Conservation (phyloP, 2,888 invertebrate genomes). For the Pristionchus entomophagus region DNA sequence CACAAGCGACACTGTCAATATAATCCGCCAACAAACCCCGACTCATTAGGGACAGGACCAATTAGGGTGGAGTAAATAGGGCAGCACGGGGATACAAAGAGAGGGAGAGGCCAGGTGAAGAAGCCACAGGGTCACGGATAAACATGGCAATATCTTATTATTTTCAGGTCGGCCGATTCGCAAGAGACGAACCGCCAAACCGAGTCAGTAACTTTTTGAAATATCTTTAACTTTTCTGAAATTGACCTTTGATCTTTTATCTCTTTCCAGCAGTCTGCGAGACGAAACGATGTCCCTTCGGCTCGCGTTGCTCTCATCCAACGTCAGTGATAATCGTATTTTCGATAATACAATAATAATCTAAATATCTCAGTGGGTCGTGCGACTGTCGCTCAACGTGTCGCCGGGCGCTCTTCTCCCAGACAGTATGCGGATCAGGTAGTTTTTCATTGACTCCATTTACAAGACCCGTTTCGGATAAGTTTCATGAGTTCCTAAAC, state of each 20-base stretch:
- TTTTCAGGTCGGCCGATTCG: constrained; percentile 41
- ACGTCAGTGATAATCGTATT: constrained; percentile 51
- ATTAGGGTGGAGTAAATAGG: constrained; percentile 1
- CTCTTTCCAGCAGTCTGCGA: constrained; percentile 62
- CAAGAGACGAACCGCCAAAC: constrained; percentile 34
- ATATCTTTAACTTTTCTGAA: too few species aligned
- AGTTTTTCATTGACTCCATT: too few species aligned
- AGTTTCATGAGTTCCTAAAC: too few species aligned
- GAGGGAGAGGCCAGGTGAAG: constrained; percentile 10
- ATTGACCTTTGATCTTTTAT: not conserved
- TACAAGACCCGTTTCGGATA: too few species aligned
- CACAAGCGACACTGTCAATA: too few species aligned
- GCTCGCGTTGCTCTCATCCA: constrained; percentile 60
- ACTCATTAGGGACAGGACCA: not conserved
- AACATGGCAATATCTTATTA: not conserved
- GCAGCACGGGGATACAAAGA: not conserved
- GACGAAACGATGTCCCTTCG: constrained; percentile 59
- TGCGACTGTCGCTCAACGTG: constrained; percentile 63
- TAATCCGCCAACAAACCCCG: constrained; percentile 2
- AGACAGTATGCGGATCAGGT: constrained; percentile 57
- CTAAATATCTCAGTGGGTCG: constrained; percentile 52
- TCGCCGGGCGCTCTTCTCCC: constrained; percentile 48
- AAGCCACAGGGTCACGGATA: not conserved
- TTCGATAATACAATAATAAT: not conserved
- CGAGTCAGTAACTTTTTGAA: not conserved